These are phyloP conservation scores for Podarcis raffonei DNA, from an alignment of 2,113 vertebrate genomes.

Conservation along the genomic window DNA sequence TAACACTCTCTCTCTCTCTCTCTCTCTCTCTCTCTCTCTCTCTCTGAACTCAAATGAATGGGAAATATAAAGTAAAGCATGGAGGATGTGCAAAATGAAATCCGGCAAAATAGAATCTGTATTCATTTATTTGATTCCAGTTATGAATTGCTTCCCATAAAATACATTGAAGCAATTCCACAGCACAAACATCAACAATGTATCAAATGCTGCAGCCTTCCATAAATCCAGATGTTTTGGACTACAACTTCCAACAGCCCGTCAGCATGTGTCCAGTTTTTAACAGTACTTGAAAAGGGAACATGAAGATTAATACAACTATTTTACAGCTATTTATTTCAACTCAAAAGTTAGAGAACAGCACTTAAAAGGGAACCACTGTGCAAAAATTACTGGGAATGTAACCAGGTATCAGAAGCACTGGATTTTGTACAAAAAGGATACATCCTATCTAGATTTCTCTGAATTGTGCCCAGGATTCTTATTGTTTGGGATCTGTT, in stretches of 20 bases:
- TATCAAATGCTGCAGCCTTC: too few relatives aligned
- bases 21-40: neutral
- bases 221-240: too few relatives aligned
- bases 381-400: neutral
- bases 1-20: neutral
- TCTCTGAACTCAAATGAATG: neutral
- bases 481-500: constrained; percentile 10
- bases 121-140: too few relatives aligned
- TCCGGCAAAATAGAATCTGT: neutral
- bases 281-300: neutral
- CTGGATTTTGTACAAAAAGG: neutral
- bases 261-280: neutral
- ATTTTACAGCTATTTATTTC: neutral
- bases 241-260: too few relatives aligned
- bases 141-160: too few relatives aligned
- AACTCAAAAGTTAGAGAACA: neutral
- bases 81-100: neutral
- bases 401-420: neutral
- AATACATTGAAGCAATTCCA: too few relatives aligned
- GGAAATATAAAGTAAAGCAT: neutral
- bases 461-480: neutral
- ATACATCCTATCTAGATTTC: neutral
- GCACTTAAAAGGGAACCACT: neutral
- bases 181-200: neutral
- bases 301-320: neutral